Conservation (phyloP, 2,888 invertebrate species). For the Exocentrus adspersus region DNA sequence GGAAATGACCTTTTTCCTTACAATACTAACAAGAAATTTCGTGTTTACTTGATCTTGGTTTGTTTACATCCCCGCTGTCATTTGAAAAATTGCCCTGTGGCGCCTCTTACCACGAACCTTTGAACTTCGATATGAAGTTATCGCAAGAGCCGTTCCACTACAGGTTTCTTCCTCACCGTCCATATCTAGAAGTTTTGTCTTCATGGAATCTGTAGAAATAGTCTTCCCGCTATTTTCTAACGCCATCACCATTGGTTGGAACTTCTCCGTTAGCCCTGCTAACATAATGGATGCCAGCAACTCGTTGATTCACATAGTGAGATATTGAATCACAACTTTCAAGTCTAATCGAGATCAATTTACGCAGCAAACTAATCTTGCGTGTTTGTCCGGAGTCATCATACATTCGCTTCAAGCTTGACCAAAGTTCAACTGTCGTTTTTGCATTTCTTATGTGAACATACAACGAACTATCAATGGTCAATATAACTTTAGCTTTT, state of each 20-base stretch:
- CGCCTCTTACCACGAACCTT: too few species aligned
- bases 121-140: too few species aligned
- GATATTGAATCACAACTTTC: constrained; percentile 44
- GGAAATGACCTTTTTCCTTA: background rate
- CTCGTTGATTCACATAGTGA: constrained; percentile 40
- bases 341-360: constrained; percentile 39
- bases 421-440: constrained; percentile 31
- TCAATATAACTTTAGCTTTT: constrained; percentile 49
- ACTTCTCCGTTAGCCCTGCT: background rate
- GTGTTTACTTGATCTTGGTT: too few species aligned
- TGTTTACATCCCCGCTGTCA: too few species aligned
- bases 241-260: background rate
- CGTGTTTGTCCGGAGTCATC: constrained; percentile 31
- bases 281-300: background rate
- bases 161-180: background rate
- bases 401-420: constrained; percentile 28
- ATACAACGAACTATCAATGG: constrained; percentile 46
- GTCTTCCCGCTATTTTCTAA: background rate
- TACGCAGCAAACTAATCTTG: constrained; percentile 38
- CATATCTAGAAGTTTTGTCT: background rate
- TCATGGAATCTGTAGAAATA: background rate
- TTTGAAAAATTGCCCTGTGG: too few species aligned
- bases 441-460: constrained; percentile 42
- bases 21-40: constrained; percentile 1
- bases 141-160: background rate